Base-by-base conservation (phyloP, 2,113 vertebrate species). In the Myxocyprinus asiaticus region DNA sequence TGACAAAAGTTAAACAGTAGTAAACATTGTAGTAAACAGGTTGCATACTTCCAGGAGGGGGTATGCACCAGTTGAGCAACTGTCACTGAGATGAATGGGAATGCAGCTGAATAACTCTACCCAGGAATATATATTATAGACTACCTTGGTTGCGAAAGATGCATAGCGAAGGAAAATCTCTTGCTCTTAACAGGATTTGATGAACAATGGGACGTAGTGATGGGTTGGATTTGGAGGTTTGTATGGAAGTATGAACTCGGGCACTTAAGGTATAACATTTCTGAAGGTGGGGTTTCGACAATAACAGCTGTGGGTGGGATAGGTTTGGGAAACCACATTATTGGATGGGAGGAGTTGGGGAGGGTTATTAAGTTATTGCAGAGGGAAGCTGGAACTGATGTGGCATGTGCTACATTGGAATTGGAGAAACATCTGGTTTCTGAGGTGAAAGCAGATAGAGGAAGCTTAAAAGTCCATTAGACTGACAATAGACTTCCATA, bases 401-500 rank as follows among this genome's bases (percentile, higher is more conserved):
- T 43, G 14, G 76, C 53, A 22, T 63, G 15, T 75, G 47, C 15
- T 67, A 66, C 63, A 70, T 11, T 51, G 82, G 68, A 76, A 15
- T 12, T 48, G 6, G 3, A 12, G 67, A 59, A 61, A 84, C 83
- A 83, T 87, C 77, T 87, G 88, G 44, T 83, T 86, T 80, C 78
- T 14, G 17, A 44, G 67, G 66, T 75, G 85, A 85, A 86, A 86
- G 82, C 67, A 47, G 47, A 56, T 78, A 84, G 74, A 65, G 22
- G 50, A 65, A 50, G 14, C 45, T 74, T 80, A 71, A 42, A 53
- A 71, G 78, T 78, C 56, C 59, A 83, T 64, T 42, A 45, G 47
- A 72, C 80, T 62, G 15, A 77, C 84, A 85, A 78, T 70, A 79
- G 77, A 12, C 61, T 17, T 80, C 22, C 76, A 56, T 48, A 33